Base-by-base conservation (phyloP, 2,113 vertebrate genomes). In the Rhinopithecus roxellana region DNA sequence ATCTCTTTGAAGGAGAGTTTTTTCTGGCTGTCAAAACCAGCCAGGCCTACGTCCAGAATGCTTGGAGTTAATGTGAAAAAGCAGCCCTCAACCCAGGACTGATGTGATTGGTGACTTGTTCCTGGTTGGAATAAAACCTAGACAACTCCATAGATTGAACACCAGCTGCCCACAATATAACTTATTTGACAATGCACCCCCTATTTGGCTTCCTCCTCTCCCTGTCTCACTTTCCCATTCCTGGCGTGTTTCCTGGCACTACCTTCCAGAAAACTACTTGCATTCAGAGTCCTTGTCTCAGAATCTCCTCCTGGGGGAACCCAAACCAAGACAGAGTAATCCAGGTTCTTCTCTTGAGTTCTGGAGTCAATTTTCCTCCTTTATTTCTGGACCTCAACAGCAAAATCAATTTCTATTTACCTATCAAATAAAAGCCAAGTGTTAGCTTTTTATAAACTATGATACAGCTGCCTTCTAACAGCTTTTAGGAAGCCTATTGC, bases 391-490 rank as follows among this genome's bases (percentile, higher is more conserved):
- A 88, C 32, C 67, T 84, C 92, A 84, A 92, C 3, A 94, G 64
- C 14, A 96, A 97, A 97, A 95, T 93, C 77, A 48, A 97, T 92
- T 92, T 75, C 93, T 88, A 96, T 93, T 93, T 97, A 93, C 59
- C 70, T 96, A 59, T 61, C 43, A 88, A 83, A 89, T 48, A 95
- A 86, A 96, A 85, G 83, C 16, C n/a, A 93, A 48, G 20, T 43
- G 48, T 97, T 45, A 72, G 20, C 78, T 95, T 78, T 89, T 95
- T 85, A 96, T 83, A 82, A 45, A 95, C 69, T 83, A 20, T 89
- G 32, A 93, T 50, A 32, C 3, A 88, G 43, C 59, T 90, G 57
- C 13, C 57, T 90, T 89, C 50, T 77, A 32, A 95, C 61, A 89
- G 93, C 74, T 94, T 96, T 96, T 69, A 91, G 57, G 90, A 97